Conservation (phyloP, 2,888 invertebrate species). For the Adelognathus sp. region DNA sequence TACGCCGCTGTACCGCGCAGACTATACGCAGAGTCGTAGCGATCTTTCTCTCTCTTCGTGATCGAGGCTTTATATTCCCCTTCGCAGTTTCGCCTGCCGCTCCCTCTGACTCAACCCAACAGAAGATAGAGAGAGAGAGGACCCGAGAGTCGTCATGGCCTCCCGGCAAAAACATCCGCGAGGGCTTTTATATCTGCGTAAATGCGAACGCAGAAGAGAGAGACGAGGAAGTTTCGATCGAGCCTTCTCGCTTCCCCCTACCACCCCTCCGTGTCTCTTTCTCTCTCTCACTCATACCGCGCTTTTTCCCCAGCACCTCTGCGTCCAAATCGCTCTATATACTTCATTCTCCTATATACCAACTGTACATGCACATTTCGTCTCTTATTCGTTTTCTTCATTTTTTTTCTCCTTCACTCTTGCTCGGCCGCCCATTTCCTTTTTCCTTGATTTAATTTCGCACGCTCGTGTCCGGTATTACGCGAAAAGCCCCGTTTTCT, state of each 20-base stretch:
- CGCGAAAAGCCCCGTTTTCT: conserved; percentile 59
- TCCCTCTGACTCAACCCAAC: conserved; percentile 62
- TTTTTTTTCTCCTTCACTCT: conserved; percentile 28
- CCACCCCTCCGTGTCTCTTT: conserved; percentile 16
- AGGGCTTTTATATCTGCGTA: conserved; percentile 73
- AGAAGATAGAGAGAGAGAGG: too few relatives aligned
- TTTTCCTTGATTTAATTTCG: conserved; percentile 69
- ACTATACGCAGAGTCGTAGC: conserved; percentile 18
- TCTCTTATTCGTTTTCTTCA: conserved; percentile 1
- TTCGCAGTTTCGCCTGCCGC: conserved; percentile 42
- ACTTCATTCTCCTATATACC: conserved; percentile 1
- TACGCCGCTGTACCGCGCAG: not conserved
- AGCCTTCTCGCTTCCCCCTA: conserved; percentile 57
- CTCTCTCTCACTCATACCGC: conserved; percentile 3
- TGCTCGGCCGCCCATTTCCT: conserved; percentile 46
- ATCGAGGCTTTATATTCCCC: conserved; percentile 6
- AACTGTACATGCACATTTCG: not conserved
- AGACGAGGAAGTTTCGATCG: conserved; percentile 72
- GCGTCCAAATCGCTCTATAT: conserved; percentile 32
- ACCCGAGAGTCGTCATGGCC: conserved; percentile 69
- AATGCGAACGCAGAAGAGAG: conserved; percentile 71
- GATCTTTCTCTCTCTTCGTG: conserved; percentile 25
- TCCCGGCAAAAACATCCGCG: conserved; percentile 72
- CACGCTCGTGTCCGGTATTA: conserved; percentile 66
- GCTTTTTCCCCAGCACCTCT: not conserved